These are phyloP conservation scores for Pangasius macronema DNA, from an alignment of 2,797 vertebrate species.

Conservation along the genomic window DNA sequence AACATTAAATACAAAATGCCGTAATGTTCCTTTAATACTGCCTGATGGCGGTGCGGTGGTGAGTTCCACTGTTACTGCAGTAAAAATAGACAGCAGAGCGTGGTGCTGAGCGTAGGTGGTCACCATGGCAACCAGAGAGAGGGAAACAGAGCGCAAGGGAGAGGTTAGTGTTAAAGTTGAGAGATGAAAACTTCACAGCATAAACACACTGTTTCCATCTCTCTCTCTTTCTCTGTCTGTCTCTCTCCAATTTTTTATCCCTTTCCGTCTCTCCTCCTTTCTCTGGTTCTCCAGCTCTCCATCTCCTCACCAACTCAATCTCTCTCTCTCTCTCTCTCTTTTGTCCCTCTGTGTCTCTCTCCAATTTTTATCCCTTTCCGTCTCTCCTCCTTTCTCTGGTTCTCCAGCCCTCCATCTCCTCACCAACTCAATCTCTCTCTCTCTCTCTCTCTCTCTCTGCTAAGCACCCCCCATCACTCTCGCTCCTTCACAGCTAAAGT, in stretches of 20 bases:
- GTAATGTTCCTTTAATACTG: neutral
- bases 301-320: neutral
- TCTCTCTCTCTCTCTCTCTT: slow-evolving; percentile 23
- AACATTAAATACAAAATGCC: neutral
- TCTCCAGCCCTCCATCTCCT: slow-evolving; percentile 8
- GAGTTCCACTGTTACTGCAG: slow-evolving; percentile 30
- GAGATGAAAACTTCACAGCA: slow-evolving; percentile 32
- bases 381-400: neutral
- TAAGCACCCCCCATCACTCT: neutral
- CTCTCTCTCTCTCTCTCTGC: slow-evolving; percentile 12
- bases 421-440: slow-evolving; percentile 10
- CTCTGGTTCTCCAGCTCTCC: slow-evolving; percentile 26
- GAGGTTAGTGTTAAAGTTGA: slow-evolving; percentile 16
- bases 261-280: neutral
- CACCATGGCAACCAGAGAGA: slow-evolving; percentile 46
- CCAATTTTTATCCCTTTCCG: neutral
- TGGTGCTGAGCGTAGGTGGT: slow-evolving; percentile 36
- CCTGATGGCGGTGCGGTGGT: slow-evolving; percentile 17
- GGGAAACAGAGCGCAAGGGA: slow-evolving; percentile 7
- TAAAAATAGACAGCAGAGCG: slow-evolving; percentile 48
- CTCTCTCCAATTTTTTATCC: neutral
- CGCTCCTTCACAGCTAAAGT: neutral
- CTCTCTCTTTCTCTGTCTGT: slow-evolving; percentile 11
- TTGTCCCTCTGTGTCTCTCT: neutral
- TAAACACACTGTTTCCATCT: neutral